Base-by-base conservation (phyloP, 2,888 invertebrate species). In the Subacronicta megacephala region DNA sequence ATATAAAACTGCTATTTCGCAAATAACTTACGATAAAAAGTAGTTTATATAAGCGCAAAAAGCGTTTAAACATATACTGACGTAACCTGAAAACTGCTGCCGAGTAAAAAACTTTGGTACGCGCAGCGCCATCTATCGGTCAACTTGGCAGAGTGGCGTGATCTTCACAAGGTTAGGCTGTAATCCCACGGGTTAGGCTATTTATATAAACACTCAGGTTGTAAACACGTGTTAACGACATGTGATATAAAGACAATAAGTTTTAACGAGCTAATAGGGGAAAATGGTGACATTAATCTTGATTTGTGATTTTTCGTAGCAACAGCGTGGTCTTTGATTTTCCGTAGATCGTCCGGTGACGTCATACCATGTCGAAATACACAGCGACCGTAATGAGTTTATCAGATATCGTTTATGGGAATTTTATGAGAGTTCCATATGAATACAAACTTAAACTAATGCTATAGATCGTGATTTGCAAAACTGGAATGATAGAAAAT, bases 121-220 rank as follows among this genome's bases (percentile, higher is more conserved):
- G 0, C 1, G 50, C 81, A 75, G 54, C 86, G 89, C 91, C 92
- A 92, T 91, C 92, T 92, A 75, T 72, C 64, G 73, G 43, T 56
- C 89, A 92, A 92, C 90, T 92, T 92, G 91, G 88, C 57, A 75
- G 75, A 78, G 72, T 43, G 50, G 12, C 54, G 52, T 59, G 76
- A 66, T 77, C 74, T 79, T 75, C 67, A 69, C 81, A 80, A 81
- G 81, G 81, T 75, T 73, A 75, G 68, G 66, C 38, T 57, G 50
- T 69, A 80, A 80, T 79, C 76, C 81, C 81, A 63, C 52, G 42
- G 15, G 35, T 35, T 40, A 37, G 40, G 62, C 58, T 72, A 72
- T 72, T 65, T 58, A 64, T 63, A 73, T 29, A 62, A 51, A 62
- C 57, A 46, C 59, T 53, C 51, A 72, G 67, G 64, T 71, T 73